Evolutionary conservation across 2,888 invertebrate genomes (phyloP).

Genomic region (Apotomis capreana): DNA sequence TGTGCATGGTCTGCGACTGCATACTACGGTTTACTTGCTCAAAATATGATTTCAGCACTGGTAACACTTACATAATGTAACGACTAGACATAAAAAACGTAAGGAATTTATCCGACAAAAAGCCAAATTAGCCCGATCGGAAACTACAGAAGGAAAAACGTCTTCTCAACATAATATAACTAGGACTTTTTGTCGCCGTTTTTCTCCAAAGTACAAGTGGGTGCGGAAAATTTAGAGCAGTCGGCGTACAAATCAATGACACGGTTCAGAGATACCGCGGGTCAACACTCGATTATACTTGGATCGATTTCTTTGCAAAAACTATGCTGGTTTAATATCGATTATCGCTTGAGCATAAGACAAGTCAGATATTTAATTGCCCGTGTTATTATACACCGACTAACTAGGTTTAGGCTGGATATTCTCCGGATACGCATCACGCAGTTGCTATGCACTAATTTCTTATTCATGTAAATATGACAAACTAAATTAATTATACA

Average conservation of each 20-base stretch:
- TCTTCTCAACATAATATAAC: conserved; percentile 3
- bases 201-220: conserved; percentile 51
- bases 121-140: neutral
- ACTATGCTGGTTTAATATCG: conserved; percentile 12
- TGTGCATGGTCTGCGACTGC: too few species aligned
- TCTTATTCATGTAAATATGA: too few species aligned
- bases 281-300: conserved; percentile 61
- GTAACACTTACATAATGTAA: neutral
- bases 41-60: neutral
- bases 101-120: neutral
- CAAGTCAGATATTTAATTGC: too few species aligned
- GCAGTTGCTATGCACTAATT: too few species aligned
- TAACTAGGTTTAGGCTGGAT: too few species aligned
- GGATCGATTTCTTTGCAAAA: conserved; percentile 49
- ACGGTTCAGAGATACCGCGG: conserved; percentile 63
- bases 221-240: conserved; percentile 59
- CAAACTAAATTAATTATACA: too few species aligned
- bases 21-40: too few species aligned
- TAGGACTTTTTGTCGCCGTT: conserved; percentile 40
- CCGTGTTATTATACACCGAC: too few species aligned
- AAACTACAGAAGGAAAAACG: conserved; percentile 26
- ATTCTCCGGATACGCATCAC: too few species aligned
- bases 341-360: too few species aligned
- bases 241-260: conserved; percentile 66
- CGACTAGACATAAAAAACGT: neutral